Conservation (phyloP, 2,797 vertebrate species). For the Spinibarbus caldwelli region DNA sequence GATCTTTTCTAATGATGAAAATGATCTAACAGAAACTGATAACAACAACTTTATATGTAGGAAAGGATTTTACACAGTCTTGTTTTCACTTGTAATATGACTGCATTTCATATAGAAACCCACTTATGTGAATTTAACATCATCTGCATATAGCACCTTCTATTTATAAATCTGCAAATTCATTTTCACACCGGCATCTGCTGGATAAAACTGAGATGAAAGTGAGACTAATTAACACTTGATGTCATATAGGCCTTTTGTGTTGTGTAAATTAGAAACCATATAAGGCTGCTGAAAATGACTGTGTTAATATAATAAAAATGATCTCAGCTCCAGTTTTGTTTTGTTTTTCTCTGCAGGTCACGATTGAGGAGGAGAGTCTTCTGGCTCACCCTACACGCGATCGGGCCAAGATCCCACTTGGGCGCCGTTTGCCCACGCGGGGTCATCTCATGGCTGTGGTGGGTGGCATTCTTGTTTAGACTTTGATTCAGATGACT, state of each 20-base stretch:
- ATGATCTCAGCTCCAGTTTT: background rate
- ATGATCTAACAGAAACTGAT: background rate
- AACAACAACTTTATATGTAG: background rate
- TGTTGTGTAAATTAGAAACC: slow-evolving; percentile 34
- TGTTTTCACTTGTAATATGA: slow-evolving; percentile 33
- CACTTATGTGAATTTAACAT: slow-evolving; percentile 39
- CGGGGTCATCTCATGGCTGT: slow-evolving; percentile 92
- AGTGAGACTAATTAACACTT: slow-evolving; percentile 44
- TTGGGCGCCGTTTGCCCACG: slow-evolving; percentile 89
- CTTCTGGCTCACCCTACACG: slow-evolving; percentile 89
- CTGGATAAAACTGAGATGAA: slow-evolving; percentile 19
- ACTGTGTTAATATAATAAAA: background rate
- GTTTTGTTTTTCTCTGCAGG: slow-evolving; percentile 71
- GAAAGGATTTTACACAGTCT: background rate
- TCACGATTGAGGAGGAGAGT: slow-evolving; percentile 89
- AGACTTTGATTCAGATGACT: slow-evolving; percentile 22
- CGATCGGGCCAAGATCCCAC: slow-evolving; percentile 90
- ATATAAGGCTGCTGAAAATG: slow-evolving; percentile 14
- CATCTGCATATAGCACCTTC: slow-evolving; percentile 1
- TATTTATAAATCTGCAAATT: slow-evolving; percentile 40
- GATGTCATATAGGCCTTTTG: background rate
- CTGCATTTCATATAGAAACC: slow-evolving; percentile 26
- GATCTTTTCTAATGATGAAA: no score
- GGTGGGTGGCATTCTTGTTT: slow-evolving; percentile 75
- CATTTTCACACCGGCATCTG: slow-evolving; percentile 20